These are phyloP conservation scores for Chironomus riparius DNA, from an alignment of 2,888 invertebrate genomes.

Conservation along the genomic window DNA sequence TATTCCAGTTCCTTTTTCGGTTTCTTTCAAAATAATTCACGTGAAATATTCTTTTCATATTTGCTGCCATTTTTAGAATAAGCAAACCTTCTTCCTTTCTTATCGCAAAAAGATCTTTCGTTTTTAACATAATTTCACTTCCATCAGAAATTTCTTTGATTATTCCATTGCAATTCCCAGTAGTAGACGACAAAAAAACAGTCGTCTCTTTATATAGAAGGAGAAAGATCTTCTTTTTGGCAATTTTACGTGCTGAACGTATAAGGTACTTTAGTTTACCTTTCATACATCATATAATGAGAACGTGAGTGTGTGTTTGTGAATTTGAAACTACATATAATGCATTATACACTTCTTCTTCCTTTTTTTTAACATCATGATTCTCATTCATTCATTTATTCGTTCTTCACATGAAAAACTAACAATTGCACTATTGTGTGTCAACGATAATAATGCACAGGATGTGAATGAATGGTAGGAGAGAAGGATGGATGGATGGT, in stretches of 20 bases:
- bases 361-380: not conserved
- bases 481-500: not conserved
- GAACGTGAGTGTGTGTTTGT: not conserved
- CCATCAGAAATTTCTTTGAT: no score
- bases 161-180: no score
- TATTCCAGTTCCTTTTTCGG: no score
- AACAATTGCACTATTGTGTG: conserved; percentile 25
- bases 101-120: no score
- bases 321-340: not conserved
- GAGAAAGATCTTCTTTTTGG: not conserved
- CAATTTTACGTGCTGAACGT: not conserved
- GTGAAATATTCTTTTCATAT: no score
- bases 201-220: no score
- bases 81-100: no score
- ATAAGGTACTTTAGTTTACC: not conserved
- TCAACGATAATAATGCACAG: conserved; percentile 25
- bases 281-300: not conserved
- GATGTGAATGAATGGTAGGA: conserved; percentile 7
- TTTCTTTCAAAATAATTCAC: no score
- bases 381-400: not conserved
- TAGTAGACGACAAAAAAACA: no score
- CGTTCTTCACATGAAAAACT: conserved; percentile 5
- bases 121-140: no score
- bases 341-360: not conserved
- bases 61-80: no score